phyloP scores from a whole-genome alignment of 1,140 invertebrate genomes.

The Drosophila sechellia region DNA sequence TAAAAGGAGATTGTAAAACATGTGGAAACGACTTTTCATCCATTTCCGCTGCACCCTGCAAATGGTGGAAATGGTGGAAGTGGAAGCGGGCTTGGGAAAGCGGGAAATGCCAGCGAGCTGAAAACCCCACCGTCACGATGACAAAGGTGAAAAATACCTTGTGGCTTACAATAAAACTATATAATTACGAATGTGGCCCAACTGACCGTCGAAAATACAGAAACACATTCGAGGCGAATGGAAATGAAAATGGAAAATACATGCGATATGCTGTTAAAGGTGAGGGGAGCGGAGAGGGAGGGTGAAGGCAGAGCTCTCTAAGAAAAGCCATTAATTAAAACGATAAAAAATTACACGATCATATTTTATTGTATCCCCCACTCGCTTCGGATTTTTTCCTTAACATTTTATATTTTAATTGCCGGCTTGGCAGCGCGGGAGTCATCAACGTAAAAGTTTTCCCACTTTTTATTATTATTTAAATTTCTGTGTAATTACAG shows the following conservation, averaged over 20 bases:
- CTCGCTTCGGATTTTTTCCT: constrained; percentile 51
- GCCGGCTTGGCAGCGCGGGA: constrained; percentile 42
- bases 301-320: constrained; percentile 23
- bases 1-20: constrained; percentile 8
- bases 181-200: constrained; percentile 50
- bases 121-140: constrained; percentile 38
- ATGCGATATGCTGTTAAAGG: background rate
- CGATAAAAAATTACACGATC: constrained; percentile 74
- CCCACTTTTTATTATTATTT: constrained; percentile 76
- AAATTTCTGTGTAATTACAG: constrained; percentile 70
- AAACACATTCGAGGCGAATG: constrained; percentile 37
- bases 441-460: constrained; percentile 55
- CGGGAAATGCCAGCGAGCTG: constrained; percentile 5
- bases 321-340: constrained; percentile 81
- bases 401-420: constrained; percentile 65
- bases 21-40: constrained; percentile 38
- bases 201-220: constrained; percentile 48
- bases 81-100: too few relatives aligned
- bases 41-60: constrained; percentile 33
- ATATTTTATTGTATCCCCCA: constrained; percentile 52
- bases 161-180: constrained; percentile 38
- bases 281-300: background rate
- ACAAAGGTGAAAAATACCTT: constrained; percentile 42
- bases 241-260: constrained; percentile 40
- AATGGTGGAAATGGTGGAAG: constrained; percentile 6